These are phyloP conservation scores for Geopemphigus sp. DNA, from an alignment of 1,140 invertebrate species.

Conservation along the genomic window DNA sequence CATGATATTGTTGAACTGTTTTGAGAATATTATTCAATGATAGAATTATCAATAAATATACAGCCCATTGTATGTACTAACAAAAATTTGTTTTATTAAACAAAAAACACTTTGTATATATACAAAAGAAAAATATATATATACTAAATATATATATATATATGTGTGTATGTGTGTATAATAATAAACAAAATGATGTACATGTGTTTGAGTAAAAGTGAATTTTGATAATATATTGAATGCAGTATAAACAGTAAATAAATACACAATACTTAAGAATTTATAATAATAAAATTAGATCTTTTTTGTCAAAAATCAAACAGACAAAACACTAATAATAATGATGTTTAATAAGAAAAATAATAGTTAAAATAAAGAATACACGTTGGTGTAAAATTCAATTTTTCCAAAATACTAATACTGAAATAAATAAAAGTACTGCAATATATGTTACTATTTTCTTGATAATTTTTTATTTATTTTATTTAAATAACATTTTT, in stretches of 20 bases:
- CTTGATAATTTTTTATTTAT: not conserved
- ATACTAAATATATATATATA: too few relatives aligned
- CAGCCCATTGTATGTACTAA: too few relatives aligned
- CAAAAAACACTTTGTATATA: not conserved
- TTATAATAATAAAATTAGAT: not conserved
- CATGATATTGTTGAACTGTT: too few relatives aligned
- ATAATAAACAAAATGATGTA: not conserved
- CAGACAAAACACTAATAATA: not conserved
- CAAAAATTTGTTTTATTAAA: slow-evolving; percentile 1
- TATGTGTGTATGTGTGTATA: too few relatives aligned
- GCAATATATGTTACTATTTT: too few relatives aligned
- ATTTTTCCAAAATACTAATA: not conserved
- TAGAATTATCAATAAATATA: too few relatives aligned
- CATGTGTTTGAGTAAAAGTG: not conserved
- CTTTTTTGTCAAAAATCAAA: not conserved
- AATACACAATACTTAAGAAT: not conserved
- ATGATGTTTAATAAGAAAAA: too few relatives aligned
- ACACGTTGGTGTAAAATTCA: not conserved
- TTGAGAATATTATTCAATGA: too few relatives aligned
- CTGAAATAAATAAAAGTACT: not conserved
- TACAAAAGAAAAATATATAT: slow-evolving; percentile 3
- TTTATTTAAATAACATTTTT: not conserved
- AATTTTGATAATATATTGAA: too few relatives aligned
- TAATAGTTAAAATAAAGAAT: too few relatives aligned
- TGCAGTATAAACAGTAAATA: slow-evolving; percentile 10